Base-by-base conservation (phyloP, 2,797 vertebrate genomes). In the Erpetoichthys calabaricus region DNA sequence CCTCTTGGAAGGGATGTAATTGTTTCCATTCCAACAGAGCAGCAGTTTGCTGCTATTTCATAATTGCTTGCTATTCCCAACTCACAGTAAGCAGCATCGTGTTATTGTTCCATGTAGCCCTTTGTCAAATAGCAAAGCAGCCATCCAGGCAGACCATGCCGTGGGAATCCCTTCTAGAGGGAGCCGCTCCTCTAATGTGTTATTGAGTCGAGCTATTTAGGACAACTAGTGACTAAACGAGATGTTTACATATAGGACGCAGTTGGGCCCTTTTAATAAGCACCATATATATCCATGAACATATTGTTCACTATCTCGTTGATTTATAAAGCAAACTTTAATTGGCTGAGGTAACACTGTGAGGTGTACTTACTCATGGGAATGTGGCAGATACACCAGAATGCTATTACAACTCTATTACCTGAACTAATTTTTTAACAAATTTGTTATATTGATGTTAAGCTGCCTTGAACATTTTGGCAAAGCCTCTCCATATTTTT, bases 11-110 rank as follows among this genome's bases (percentile, higher is more conserved):
- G 51, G 8, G 6, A 53, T 53, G 51, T 53, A 53, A 53, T 53
- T 54, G 53, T 54, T 54, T 42, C 41, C 53, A 54, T 54, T 54
- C 53, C 53, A 41, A 54, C 41, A 41, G 7, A 54, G 41, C n/a
- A 54, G 53, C 41, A 42, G 41, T 54, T 42, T 54, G 53, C 41
- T 54, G 6, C 53, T 54, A 41, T 43, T 54, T 54, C 53, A 54
- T 54, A 54, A 54, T 54, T 54, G 44, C 53, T 54, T 54, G 53
- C 6, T 54, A 54, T 54, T 54, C 53, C 53, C 53, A 49, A 7
- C 47, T 49, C 47, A 49, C 47, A 7, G 47, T 49, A 49, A 49
- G 47, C 47, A 49, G 7, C 7, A n/a, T 49, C 47, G 6, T 49
- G 47, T 4, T 49, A 42, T 54, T 54, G 10, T 42, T 25, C 53